These are phyloP conservation scores for Neomonachus schauinslandi DNA, from an alignment of 2,113 vertebrate genomes.

Conservation along the genomic window DNA sequence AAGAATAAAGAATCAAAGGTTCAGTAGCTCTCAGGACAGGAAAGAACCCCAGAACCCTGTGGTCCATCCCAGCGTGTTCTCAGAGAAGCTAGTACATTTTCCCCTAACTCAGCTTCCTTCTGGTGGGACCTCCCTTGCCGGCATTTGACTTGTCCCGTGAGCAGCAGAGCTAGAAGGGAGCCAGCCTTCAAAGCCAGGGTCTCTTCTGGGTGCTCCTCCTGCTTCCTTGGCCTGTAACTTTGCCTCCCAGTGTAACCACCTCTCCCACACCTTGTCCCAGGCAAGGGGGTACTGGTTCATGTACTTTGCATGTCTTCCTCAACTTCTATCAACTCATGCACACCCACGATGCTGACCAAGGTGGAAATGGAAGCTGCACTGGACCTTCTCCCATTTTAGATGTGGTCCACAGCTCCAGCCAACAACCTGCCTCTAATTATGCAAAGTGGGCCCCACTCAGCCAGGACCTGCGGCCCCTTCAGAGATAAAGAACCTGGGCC, in stretches of 20 bases:
- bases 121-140: not conserved
- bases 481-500: not conserved
- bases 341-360: accelerated
- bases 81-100: not conserved
- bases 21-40: not conserved
- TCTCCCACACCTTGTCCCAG: not conserved
- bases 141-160: not conserved
- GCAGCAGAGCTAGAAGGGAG: not conserved
- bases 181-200: not conserved
- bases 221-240: not conserved
- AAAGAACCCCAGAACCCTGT: not conserved
- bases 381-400: not conserved
- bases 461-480: not conserved
- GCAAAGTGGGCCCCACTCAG: not conserved
- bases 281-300: not conserved
- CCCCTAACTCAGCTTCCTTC: not conserved
- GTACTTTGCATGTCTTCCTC: not conserved
- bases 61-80: not conserved
- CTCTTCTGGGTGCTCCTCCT: not conserved
- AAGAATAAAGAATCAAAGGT: constrained; percentile 17
- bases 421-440: not conserved
- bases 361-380: not conserved
- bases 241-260: not conserved
- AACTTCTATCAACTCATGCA: not conserved
- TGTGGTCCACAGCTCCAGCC: not conserved